Base-by-base conservation (phyloP, 1,140 invertebrate species). In the Lepidurus arcticus region DNA sequence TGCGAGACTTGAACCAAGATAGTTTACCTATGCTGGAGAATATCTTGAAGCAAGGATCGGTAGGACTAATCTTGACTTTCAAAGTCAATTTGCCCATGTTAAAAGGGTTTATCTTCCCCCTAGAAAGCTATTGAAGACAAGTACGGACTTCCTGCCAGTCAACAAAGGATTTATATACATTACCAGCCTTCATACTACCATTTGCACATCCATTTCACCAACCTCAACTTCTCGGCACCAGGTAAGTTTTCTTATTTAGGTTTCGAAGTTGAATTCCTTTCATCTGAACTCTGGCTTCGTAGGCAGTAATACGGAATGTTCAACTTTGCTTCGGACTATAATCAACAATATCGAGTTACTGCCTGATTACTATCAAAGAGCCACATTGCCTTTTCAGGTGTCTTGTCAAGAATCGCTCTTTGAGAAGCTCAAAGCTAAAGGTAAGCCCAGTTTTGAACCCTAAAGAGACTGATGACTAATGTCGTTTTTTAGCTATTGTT, bases 161-260 rank as follows among this genome's bases (percentile, higher is more conserved):
- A 95, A 83, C 83, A 98, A 24, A 88, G 95, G 74, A 89, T 93
- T 79, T 98, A 95, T 85, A 85, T 98, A 5, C 97, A 99, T 84
- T 99, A 99, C 86, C 96, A 96, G 83, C 97, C 97, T 7, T 95
- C 95, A 0, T 98, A 96, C 86, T 98, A 98, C 86, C 96, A 98
- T 86, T 86, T 99, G 9, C 97, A 99, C 83, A 89, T 98, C 4
- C 97, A 99, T 85, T 96, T 98, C 82, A 94, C 92, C n/a, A 90
- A 91, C 79, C 83, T 98, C 0, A 88, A 90, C 77, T 91, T 91
- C 86, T 92, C 95, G 81, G 90, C 92, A 3, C 92, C 93, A 76
- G 94, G 93, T 87, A 87, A 81, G 76, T 82, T 43, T 79, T 73
- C 75, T 78, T 16, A 76, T 78, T 47, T 76, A 16, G 65, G 11